Evolutionary conservation across 2,113 vertebrate species (phyloP).

Genomic region (Muscicapa adusta): DNA sequence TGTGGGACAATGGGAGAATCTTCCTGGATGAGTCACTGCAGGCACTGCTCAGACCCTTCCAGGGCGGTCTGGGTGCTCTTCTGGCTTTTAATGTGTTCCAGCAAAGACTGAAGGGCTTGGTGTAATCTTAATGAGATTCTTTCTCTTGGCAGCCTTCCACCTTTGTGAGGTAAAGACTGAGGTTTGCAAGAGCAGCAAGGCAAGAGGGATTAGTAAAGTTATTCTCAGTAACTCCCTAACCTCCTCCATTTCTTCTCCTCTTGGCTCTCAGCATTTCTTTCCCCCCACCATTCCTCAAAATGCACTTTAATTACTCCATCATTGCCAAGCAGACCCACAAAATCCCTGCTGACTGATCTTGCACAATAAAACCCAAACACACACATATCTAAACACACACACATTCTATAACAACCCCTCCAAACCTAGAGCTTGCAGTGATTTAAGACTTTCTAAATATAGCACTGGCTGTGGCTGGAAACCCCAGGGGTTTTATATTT

Average conservation of each 20-base stretch:
- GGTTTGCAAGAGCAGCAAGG: background rate
- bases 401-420: background rate
- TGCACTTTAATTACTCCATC: background rate
- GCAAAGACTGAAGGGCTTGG: background rate
- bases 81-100: background rate
- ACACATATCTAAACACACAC: background rate
- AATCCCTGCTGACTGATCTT: background rate
- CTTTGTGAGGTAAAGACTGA: constrained; percentile 30
- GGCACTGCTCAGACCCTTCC: background rate
- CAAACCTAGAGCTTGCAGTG: constrained; percentile 24
- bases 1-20: constrained; percentile 37
- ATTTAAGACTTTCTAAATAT: constrained; percentile 64
- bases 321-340: constrained; percentile 54
- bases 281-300: constrained; percentile 31
- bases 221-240: background rate
- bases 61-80: background rate
- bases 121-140: background rate
- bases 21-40: constrained; percentile 54
- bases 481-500: constrained; percentile 11
- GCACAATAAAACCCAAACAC: constrained; percentile 15
- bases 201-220: constrained; percentile 12
- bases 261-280: constrained; percentile 3
- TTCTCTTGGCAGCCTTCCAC: constrained; percentile 28
- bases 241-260: constrained; percentile 10
- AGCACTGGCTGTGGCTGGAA: constrained; percentile 55